Percentiles rank a stretch among this genome's conserved stretches.
These are phyloP conservation scores for Leiothrix lutea DNA, from an alignment of 2,113 vertebrate genomes.

Conservation along the genomic window DNA sequence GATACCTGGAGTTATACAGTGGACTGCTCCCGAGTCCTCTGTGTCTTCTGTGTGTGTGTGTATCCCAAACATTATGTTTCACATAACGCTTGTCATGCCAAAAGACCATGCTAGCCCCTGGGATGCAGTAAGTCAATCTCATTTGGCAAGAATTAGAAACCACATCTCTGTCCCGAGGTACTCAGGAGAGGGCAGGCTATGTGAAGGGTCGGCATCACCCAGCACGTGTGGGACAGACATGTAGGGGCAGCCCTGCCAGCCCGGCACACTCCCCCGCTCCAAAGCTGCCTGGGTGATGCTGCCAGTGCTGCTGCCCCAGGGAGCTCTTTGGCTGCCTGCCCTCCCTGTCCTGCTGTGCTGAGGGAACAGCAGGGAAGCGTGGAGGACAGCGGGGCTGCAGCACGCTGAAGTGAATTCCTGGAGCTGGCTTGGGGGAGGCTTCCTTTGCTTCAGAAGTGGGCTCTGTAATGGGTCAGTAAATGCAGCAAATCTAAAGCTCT, in stretches of 20 bases:
- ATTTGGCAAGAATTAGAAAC: neutral
- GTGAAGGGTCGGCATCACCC: neutral
- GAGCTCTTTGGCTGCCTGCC: neutral
- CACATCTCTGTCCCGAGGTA: neutral
- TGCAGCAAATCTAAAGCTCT: neutral
- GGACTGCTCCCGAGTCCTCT: fast-evolving
- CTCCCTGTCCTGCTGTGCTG: neutral
- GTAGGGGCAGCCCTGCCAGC: neutral
- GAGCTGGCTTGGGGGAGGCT: neutral
- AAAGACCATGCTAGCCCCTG: neutral
- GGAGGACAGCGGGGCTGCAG: neutral
- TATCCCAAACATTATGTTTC: fast-evolving
- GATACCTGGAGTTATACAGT: neutral
- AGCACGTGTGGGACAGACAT: neutral
- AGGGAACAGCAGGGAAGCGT: fast-evolving
- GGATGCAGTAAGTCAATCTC: neutral
- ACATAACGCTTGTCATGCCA: neutral
- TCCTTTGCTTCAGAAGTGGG: neutral
- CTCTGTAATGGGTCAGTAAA: neutral
- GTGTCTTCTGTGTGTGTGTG: neutral
- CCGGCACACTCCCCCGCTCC: fast-evolving
- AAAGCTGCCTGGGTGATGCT: neutral
- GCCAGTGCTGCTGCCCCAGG: neutral
- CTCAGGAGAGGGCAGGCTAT: neutral
- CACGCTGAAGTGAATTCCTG: fast-evolving